These are phyloP conservation scores for Eulemur rufifrons DNA, from an alignment of 2,113 vertebrate species.

Conservation along the genomic window DNA sequence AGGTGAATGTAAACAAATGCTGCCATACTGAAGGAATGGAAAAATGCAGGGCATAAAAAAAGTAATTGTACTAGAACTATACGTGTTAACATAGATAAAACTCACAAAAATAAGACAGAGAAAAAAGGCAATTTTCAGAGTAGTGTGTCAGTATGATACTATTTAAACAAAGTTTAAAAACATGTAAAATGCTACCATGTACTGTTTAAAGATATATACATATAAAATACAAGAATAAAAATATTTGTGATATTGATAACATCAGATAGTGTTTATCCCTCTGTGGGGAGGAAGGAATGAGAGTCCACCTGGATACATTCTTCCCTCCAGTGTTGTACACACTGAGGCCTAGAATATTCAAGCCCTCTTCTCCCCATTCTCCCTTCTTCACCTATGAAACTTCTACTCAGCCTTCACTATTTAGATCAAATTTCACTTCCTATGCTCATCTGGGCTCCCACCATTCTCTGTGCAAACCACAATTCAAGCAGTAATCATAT, in stretches of 20 bases:
- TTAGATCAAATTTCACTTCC: neutral
- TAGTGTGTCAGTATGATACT: neutral
- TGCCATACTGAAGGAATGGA: neutral
- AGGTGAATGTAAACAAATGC: neutral
- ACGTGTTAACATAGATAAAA: neutral
- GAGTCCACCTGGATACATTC: neutral
- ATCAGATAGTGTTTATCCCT: neutral
- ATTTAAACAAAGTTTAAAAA: neutral
- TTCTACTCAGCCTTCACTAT: neutral
- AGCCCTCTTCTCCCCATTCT: neutral
- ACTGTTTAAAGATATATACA: neutral
- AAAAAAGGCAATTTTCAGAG: neutral
- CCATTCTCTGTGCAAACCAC: neutral
- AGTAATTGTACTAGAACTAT: neutral
- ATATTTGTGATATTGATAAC: neutral
- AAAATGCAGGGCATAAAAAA: neutral
- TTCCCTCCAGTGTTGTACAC: neutral
- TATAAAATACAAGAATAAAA: neutral
- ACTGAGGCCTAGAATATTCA: neutral
- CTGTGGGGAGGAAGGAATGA: neutral
- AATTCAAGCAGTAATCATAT: neutral
- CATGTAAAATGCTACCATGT: neutral
- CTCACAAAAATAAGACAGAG: neutral
- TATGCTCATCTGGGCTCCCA: neutral
- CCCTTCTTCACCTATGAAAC: neutral